Conservation (phyloP, 2,888 invertebrate species). For the Pandemis cinnamomeana region DNA sequence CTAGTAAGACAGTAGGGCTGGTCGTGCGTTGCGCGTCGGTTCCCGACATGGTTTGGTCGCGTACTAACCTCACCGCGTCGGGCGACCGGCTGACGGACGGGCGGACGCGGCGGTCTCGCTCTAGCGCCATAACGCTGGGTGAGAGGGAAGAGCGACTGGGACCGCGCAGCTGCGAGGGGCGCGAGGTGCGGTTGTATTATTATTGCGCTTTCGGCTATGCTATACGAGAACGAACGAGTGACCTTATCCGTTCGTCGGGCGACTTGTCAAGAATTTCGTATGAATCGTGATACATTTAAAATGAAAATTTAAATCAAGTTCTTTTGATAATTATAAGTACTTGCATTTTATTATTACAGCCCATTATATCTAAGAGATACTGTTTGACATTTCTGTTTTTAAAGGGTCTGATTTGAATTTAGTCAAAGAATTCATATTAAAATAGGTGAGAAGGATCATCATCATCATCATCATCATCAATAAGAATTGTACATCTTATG, state of each 20-base stretch:
- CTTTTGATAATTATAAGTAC: neutral
- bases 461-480: too few species aligned
- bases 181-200: slow-evolving; percentile 28
- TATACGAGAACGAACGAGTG: neutral
- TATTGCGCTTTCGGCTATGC: neutral
- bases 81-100: slow-evolving; percentile 33
- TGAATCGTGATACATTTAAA: slow-evolving; percentile 10
- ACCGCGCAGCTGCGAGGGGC: slow-evolving; percentile 49
- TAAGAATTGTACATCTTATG: too few species aligned
- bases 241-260: slow-evolving; percentile 32
- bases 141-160: slow-evolving; percentile 32
- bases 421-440: too few species aligned
- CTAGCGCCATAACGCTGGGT: slow-evolving; percentile 32
- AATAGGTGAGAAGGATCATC: too few species aligned
- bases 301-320: neutral
- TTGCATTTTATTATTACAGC: too few species aligned
- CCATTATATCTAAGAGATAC: too few species aligned
- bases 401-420: too few species aligned
- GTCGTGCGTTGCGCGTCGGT: slow-evolving; percentile 10
- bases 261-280: slow-evolving; percentile 13
- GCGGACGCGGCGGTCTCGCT: slow-evolving; percentile 47
- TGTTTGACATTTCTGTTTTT: too few species aligned
- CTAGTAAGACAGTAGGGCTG: slow-evolving; percentile 20
- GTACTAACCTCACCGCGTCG: slow-evolving; percentile 42
- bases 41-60: slow-evolving; percentile 43